phyloP scores from a whole-genome alignment of 2,113 vertebrate genomes.

The Vidua chalybeata region DNA sequence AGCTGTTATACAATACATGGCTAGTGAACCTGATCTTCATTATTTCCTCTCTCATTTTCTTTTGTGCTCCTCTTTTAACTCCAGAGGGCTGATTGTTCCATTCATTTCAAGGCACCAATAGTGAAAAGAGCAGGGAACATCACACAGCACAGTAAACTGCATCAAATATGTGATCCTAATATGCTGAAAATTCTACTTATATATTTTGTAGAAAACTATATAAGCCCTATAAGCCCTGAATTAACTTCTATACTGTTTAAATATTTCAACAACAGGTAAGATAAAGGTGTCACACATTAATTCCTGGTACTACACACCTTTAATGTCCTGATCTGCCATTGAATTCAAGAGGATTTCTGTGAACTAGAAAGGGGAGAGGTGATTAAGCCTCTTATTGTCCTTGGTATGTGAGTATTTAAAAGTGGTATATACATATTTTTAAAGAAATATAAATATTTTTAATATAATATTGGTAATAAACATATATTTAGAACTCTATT shows the following conservation, averaged over 20 bases:
- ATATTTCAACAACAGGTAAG: background rate
- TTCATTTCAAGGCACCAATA: background rate
- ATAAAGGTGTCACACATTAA: background rate
- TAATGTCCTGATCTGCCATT: background rate
- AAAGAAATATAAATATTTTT: background rate
- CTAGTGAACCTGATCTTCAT: conserved; percentile 49
- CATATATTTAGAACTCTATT: background rate
- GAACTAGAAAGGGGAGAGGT: background rate
- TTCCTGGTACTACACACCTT: accelerated
- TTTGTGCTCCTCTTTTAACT: conserved; percentile 17
- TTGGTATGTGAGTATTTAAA: background rate
- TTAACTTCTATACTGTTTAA: background rate
- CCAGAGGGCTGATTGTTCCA: background rate
- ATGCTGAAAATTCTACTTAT: background rate
- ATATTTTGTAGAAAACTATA: background rate
- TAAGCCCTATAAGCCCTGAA: background rate
- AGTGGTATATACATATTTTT: background rate
- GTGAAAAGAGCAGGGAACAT: background rate
- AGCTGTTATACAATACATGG: conserved; percentile 41
- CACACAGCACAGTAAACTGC: background rate
- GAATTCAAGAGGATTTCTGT: background rate
- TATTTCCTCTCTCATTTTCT: conserved; percentile 50
- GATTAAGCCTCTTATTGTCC: background rate
- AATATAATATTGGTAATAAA: background rate
- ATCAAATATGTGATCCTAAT: background rate